Conservation (phyloP, 2,888 invertebrate genomes). For the Serripes groenlandicus region DNA sequence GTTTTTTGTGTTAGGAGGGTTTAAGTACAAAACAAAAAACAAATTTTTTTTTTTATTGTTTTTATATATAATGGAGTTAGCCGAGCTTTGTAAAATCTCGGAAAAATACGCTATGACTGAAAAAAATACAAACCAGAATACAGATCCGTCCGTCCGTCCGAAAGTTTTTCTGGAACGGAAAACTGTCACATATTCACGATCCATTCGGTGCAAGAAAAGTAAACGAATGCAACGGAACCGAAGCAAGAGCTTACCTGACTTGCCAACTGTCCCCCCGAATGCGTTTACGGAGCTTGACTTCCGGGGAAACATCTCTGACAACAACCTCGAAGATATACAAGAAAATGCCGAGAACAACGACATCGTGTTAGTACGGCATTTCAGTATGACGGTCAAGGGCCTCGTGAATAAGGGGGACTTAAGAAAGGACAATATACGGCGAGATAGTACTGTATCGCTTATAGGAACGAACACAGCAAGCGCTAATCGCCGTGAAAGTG, state of each 20-base stretch:
- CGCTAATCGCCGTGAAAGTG: constrained; percentile 50
- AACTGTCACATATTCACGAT: constrained; percentile 54
- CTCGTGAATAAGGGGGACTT: constrained; percentile 95
- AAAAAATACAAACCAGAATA: neutral
- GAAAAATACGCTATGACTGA: constrained; percentile 61
- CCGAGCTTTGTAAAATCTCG: constrained; percentile 60
- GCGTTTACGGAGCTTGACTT: constrained; percentile 15
- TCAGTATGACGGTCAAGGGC: constrained; percentile 96
- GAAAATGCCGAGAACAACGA: constrained; percentile 27
- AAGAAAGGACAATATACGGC: constrained; percentile 56
- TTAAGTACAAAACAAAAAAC: too few relatives aligned
- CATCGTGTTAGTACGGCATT: constrained; percentile 89
- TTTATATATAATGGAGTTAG: constrained; percentile 51
- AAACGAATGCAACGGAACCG: constrained; percentile 51
- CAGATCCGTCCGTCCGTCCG: constrained; percentile 22
- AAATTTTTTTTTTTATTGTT: neutral
- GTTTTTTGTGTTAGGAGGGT: neutral
- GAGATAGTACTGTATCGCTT: constrained; percentile 43
- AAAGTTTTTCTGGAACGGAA: constrained; percentile 47
- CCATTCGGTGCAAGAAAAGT: constrained; percentile 53
- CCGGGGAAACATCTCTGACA: constrained; percentile 14
- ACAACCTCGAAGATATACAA: constrained; percentile 8
- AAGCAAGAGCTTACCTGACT: constrained; percentile 59
- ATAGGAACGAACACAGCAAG: neutral
- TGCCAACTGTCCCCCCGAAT: constrained; percentile 49